These are phyloP conservation scores for Polydrusus pterygomalis DNA, from an alignment of 2,888 invertebrate species.

Conservation along the genomic window DNA sequence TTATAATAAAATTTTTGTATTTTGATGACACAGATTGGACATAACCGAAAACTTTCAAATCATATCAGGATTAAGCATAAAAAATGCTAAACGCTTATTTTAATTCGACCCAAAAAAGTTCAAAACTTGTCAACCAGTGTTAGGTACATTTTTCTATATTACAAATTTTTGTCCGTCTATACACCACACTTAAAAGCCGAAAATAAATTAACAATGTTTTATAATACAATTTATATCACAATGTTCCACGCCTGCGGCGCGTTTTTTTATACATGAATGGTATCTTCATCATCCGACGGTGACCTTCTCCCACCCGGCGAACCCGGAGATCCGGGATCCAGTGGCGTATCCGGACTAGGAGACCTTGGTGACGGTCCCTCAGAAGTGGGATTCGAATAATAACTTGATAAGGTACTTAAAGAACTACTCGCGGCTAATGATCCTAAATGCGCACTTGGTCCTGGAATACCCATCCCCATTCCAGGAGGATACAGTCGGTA, in stretches of 20 bases:
- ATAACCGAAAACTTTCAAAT: no score
- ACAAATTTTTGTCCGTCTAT: slow-evolving; percentile 63
- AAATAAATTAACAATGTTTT: slow-evolving; percentile 69
- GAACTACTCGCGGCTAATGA: slow-evolving; percentile 82
- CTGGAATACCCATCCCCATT: slow-evolving; percentile 78
- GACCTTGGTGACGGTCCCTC: slow-evolving; percentile 74
- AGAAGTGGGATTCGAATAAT: slow-evolving; percentile 75
- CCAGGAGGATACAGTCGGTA: slow-evolving; percentile 80
- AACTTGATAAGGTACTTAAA: slow-evolving; percentile 75
- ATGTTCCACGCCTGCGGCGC: slow-evolving; percentile 56
- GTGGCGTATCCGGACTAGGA: slow-evolving; percentile 74
- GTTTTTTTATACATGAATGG: slow-evolving; percentile 76
- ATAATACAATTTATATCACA: slow-evolving; percentile 69
- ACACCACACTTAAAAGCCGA: slow-evolving; percentile 69
- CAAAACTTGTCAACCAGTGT: neutral
- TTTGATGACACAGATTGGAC: no score
- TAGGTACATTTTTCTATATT: slow-evolving; percentile 42
- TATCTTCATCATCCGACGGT: slow-evolving; percentile 77
- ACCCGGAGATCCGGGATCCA: slow-evolving; percentile 78
- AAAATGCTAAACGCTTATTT: no score
- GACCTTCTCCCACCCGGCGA: slow-evolving; percentile 70
- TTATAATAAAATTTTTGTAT: no score
- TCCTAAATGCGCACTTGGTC: slow-evolving; percentile 81
- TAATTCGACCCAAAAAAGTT: slow-evolving; percentile 8
- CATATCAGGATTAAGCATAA: no score